Evolutionary conservation across 2,113 vertebrate genomes (phyloP), one percentile per base, ranked within the genome.

Genomic region (Pluvianellus socialis): DNA sequence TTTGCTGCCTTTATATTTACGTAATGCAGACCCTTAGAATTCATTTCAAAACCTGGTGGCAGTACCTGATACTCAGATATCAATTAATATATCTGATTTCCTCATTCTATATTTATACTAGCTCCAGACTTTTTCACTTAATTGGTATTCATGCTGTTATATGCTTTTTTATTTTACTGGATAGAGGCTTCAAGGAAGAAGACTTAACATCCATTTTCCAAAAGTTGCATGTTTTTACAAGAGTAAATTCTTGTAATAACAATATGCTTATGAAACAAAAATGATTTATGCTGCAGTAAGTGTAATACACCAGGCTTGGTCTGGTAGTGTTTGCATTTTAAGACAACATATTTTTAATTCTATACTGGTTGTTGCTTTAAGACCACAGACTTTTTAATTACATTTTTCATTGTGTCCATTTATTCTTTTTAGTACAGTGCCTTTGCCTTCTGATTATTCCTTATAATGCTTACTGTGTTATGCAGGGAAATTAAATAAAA

Each of bases 401-500:
- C 12, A 4, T 44, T 76, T 79, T 72, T 55, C 52, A 63, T 38
- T 44, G 18, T 21, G 47, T 52, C 89, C 47, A 44, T 95, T 97
- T 96, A 94, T 97, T 96, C 77, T 80, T 52, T 74, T 77, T 82
- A 92, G 50, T 72, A n/a, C 59, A 35, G n/a, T 90, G 53, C 7
- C 49, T 40, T 30, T 68, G 73, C 66, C 49, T 80, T 59, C 79
- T 68, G 88, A 90, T 94, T 82, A 91, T 96, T 84, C 70, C 63
- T 91, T 87, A 40, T 45, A 68, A 70, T 50, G 47, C 62, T 92
- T 90, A 79, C 84, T 93, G 47, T 33, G n/a, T 61, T 95, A 35
- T 75, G 81, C 68, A 84, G 66, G 89, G 79, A 96, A 96, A 95
- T 96, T 45, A 93, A 96, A 91, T 96, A 82, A 97, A 97, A 92